Conservation (phyloP, 2,888 invertebrate genomes). For the Penaeus monodon region DNA sequence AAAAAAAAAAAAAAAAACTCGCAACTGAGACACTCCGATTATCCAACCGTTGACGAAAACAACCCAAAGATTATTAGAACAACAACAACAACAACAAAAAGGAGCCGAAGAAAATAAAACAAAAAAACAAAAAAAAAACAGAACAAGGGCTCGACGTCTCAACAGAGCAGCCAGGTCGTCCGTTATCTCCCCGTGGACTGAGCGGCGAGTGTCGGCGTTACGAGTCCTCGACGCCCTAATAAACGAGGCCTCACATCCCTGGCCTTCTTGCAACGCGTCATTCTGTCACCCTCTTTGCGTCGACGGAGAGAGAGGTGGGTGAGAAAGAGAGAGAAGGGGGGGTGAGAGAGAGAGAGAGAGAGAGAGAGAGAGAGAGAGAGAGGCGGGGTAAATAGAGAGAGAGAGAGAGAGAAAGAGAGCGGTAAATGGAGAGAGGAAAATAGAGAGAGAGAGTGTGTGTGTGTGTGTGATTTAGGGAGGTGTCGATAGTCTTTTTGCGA, state of each 20-base stretch:
- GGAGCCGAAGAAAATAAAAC: no score
- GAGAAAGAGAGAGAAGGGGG: neutral
- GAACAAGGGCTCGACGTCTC: no score
- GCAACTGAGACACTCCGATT: no score
- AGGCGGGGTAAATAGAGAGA: neutral
- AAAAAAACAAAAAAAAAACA: no score
- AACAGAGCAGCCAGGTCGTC: no score
- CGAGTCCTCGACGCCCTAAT: no score
- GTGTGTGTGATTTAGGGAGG: neutral
- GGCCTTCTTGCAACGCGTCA: neutral
- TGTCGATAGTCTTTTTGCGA: neutral
- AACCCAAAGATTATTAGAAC: no score
- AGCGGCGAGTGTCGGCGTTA: no score
- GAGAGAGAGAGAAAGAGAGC: neutral
- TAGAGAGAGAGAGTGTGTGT: neutral
- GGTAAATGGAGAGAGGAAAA: neutral
- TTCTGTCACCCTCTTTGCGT: conserved; percentile 1
- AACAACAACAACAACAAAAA: no score
- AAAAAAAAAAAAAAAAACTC: neutral
- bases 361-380: neutral
- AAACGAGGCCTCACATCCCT: no score
- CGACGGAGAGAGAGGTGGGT: neutral
- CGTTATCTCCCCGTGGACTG: no score
- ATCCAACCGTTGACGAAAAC: no score
- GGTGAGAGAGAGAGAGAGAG: neutral